These are phyloP conservation scores for Ameiurus melas DNA, from an alignment of 2,113 vertebrate species.

Conservation along the genomic window DNA sequence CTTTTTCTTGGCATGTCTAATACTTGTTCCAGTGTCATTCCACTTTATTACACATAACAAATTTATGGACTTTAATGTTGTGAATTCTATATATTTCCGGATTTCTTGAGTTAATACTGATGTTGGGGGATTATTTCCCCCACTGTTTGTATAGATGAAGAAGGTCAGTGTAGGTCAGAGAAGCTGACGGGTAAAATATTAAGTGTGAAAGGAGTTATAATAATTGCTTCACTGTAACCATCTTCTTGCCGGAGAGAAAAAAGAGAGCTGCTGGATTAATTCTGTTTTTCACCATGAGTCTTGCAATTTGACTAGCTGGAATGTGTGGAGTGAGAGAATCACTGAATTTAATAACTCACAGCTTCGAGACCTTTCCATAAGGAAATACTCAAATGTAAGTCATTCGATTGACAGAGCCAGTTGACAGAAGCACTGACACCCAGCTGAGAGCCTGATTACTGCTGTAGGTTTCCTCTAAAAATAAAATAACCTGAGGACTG, in stretches of 20 bases:
- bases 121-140: too few relatives aligned
- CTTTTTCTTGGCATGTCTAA: too few relatives aligned
- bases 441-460: constrained; percentile 26
- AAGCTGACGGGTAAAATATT: neutral
- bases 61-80: too few relatives aligned
- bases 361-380: constrained; percentile 10
- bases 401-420: neutral
- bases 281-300: neutral
- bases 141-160: neutral
- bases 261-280: constrained; percentile 1
- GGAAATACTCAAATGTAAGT: constrained; percentile 10
- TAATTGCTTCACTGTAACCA: neutral
- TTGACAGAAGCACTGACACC: neutral
- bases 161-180: neutral
- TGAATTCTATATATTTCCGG: too few relatives aligned
- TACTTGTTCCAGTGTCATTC: too few relatives aligned
- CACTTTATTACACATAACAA: too few relatives aligned
- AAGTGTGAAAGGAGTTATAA: neutral
- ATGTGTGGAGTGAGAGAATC: neutral
- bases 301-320: neutral
- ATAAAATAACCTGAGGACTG: neutral
- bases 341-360: neutral
- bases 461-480: neutral
- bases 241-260: neutral
- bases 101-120: too few relatives aligned